Conservation (phyloP, 2,888 invertebrate genomes). For the Mythimna pallens region DNA sequence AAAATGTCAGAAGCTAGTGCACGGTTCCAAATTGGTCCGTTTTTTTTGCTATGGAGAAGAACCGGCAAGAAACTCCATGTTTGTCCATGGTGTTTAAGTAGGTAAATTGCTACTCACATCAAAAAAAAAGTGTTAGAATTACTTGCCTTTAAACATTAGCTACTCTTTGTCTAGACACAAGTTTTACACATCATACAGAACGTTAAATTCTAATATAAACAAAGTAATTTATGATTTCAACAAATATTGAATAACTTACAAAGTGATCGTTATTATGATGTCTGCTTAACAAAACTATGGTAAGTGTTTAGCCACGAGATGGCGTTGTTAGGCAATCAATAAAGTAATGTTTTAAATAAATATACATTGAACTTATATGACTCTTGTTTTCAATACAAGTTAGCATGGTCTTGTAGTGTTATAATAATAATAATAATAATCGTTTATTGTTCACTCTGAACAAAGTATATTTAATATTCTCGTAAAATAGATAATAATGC, state of each 20-base stretch:
- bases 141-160: neutral
- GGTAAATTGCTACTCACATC: neutral
- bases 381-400: neutral
- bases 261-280: conserved; percentile 10
- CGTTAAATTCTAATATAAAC: neutral
- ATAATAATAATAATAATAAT: too few species aligned
- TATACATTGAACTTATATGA: neutral
- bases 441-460: too few species aligned
- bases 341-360: conserved; percentile 2
- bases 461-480: too few species aligned
- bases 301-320: conserved; percentile 54
- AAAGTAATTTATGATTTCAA: conserved; percentile 4
- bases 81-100: too few species aligned
- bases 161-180: neutral
- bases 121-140: neutral
- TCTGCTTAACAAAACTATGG: conserved; percentile 21
- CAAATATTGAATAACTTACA: conserved; percentile 5
- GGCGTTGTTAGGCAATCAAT: conserved; percentile 43
- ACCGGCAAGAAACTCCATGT: too few species aligned
- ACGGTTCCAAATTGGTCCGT: too few species aligned
- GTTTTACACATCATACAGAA: conserved; percentile 9
- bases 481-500: too few species aligned
- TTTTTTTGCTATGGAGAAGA: too few species aligned
- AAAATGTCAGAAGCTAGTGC: too few species aligned
- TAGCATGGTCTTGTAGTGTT: conserved; percentile 11